These are phyloP conservation scores for Rhynchonycteris naso DNA, from an alignment of 2,797 vertebrate genomes.

Conservation along the genomic window DNA sequence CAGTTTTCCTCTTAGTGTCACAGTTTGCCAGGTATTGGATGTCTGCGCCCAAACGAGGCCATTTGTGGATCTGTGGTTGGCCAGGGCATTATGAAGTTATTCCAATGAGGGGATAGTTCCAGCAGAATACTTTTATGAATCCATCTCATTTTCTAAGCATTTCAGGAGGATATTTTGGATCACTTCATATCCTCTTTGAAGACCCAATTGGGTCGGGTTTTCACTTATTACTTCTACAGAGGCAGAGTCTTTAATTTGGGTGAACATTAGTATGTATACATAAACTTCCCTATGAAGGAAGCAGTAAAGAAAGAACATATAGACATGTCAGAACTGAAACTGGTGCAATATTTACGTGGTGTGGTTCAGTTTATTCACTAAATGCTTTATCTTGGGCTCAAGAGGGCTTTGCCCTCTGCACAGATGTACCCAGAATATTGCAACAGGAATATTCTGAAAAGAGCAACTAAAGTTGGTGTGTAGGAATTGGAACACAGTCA, in stretches of 20 bases:
- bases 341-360: neutral
- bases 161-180: conserved; percentile 73
- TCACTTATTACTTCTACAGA: conserved; percentile 39
- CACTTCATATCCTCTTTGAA: conserved; percentile 63
- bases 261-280: conserved; percentile 38
- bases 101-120: conserved; percentile 75
- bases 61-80: conserved; percentile 75
- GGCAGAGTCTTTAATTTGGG: conserved; percentile 46
- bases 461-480: neutral
- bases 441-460: neutral
- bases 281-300: conserved; percentile 45
- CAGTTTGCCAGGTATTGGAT: conserved; percentile 71
- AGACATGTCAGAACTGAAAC: neutral
- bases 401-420: neutral
- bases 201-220: conserved; percentile 56
- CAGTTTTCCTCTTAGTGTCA: conserved; percentile 55
- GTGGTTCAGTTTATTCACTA: neutral
- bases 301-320: neutral
- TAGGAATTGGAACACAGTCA: neutral
- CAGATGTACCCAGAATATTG: neutral
- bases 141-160: conserved; percentile 55
- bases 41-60: conserved; percentile 57
- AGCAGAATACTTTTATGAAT: conserved; percentile 66
- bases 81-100: conserved; percentile 60
- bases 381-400: neutral